Percentiles rank a stretch among this genome's conserved stretches.
Evolutionary conservation across 2,797 vertebrate species (phyloP).

Genomic region (Aulostomus chinensis): DNA sequence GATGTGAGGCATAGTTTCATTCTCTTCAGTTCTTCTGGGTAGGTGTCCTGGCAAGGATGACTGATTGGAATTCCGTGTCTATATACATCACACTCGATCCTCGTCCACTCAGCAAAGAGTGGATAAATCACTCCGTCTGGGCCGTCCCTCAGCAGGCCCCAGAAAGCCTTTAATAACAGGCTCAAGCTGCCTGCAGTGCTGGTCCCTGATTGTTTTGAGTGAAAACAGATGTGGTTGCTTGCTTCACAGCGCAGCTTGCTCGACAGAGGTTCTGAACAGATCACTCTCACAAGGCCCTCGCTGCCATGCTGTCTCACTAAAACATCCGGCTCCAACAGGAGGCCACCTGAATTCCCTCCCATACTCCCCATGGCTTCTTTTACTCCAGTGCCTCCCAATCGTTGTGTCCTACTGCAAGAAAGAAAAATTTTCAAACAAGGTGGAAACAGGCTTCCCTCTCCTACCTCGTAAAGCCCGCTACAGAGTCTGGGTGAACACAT

Average conservation of each 20-base stretch:
- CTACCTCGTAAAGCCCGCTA: conserved; percentile 55
- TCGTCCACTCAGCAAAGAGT: conserved; percentile 68
- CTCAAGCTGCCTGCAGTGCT: conserved; percentile 72
- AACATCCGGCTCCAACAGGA: conserved; percentile 74
- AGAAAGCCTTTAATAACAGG: conserved; percentile 82
- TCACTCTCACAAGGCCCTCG: conserved; percentile 60
- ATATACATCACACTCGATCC: conserved; percentile 74
- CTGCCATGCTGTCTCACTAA: conserved; percentile 72
- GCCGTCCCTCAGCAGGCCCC: conserved; percentile 71
- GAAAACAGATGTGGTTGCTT: conserved; percentile 83
- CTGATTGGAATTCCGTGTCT: conserved; percentile 78
- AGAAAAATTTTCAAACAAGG: conserved; percentile 54
- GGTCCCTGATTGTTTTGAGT: conserved; percentile 82
- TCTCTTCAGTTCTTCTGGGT: conserved; percentile 20
- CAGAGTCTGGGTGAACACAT: conserved; percentile 61
- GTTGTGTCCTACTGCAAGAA: conserved; percentile 27
- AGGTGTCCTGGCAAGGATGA: conserved; percentile 65
- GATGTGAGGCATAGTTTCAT: background rate
- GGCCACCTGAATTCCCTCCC: conserved; percentile 53
- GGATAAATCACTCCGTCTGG: conserved; percentile 73
- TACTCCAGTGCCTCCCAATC: conserved; percentile 36
- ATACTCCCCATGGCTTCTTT: conserved; percentile 24
- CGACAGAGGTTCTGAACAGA: conserved; percentile 47
- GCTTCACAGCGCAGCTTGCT: conserved; percentile 46
- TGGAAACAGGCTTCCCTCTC: conserved; percentile 55